phyloP scores from a whole-genome alignment of 2,113 vertebrate species.

The Corvus cornix region DNA sequence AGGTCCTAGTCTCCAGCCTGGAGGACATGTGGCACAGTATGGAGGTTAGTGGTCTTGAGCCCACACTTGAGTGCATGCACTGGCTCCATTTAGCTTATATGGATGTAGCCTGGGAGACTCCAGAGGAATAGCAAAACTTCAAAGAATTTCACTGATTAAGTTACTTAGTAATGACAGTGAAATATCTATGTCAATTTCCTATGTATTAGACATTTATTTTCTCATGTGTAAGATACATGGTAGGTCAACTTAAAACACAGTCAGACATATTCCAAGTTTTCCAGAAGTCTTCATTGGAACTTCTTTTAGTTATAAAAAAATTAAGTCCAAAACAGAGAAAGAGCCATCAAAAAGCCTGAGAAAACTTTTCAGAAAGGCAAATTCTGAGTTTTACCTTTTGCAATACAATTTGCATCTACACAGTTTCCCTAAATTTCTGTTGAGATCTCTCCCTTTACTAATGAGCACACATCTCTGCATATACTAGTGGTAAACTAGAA shows the following conservation, averaged over 20 bases:
- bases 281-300: neutral
- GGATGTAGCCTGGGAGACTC: neutral
- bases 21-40: neutral
- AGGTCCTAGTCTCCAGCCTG: neutral
- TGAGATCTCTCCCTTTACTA: neutral
- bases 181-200: neutral
- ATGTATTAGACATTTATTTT: neutral
- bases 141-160: neutral
- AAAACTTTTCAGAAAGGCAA: neutral
- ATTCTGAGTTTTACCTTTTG: neutral
- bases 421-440: neutral
- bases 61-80: neutral
- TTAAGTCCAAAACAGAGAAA: neutral
- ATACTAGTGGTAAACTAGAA: neutral
- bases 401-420: neutral
- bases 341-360: neutral
- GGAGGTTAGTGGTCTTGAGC: neutral
- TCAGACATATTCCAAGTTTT: neutral
- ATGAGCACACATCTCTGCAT: neutral
- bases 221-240: neutral
- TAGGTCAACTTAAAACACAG: neutral
- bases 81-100: neutral
- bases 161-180: neutral
- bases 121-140: neutral
- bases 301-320: neutral